These are phyloP conservation scores for Misgurnus mizolepis DNA, from an alignment of 2,113 vertebrate species.

Conservation along the genomic window DNA sequence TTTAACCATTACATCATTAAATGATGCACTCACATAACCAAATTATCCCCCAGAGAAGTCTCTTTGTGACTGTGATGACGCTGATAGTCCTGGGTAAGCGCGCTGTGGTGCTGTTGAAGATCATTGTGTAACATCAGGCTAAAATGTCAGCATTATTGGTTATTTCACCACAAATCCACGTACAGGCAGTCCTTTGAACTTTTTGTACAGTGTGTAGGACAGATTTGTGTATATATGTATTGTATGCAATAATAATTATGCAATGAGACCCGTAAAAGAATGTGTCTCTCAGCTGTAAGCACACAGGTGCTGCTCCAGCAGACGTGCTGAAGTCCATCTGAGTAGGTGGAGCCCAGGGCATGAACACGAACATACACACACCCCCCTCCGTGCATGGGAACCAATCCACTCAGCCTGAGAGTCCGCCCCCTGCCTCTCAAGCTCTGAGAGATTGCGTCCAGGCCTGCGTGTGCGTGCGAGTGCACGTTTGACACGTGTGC, in stretches of 20 bases:
- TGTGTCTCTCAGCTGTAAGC: slow-evolving; percentile 21
- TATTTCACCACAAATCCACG: neutral
- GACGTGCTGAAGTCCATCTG: slow-evolving; percentile 47
- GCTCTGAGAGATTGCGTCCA: slow-evolving; percentile 12
- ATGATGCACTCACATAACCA: neutral
- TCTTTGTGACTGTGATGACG: neutral
- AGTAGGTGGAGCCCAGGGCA: slow-evolving; percentile 13
- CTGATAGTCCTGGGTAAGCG: neutral
- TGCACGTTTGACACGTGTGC: slow-evolving; percentile 73
- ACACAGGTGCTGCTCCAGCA: slow-evolving; percentile 41
- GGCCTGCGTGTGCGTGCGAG: slow-evolving; percentile 27
- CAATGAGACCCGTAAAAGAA: neutral
- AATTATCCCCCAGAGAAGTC: neutral
- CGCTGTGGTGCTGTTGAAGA: slow-evolving; percentile 3
- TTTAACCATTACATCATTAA: slow-evolving; percentile 24
- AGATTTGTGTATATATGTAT: neutral
- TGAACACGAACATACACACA: neutral
- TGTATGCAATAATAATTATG: neutral
- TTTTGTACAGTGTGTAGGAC: neutral
- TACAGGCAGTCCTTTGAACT: too few species aligned
- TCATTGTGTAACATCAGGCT: slow-evolving; percentile 29
- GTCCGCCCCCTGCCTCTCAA: slow-evolving; percentile 34
- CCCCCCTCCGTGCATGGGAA: neutral
- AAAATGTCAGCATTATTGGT: slow-evolving; percentile 23
- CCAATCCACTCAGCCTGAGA: neutral